phyloP scores from a whole-genome alignment of 2,797 vertebrate species.

The Lates japonicus region DNA sequence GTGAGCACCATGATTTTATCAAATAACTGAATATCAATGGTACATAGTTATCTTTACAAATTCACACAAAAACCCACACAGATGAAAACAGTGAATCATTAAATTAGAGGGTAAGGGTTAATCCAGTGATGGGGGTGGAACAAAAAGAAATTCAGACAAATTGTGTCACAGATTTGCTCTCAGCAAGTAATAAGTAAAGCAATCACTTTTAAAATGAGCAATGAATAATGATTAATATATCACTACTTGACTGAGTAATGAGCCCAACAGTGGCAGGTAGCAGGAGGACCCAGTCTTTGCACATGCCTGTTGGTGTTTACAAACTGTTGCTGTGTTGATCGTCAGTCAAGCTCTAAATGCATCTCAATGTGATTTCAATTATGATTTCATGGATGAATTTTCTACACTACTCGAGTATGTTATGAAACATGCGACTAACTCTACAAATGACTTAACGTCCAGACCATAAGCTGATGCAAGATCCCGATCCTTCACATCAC shows the following conservation, averaged over 20 bases:
- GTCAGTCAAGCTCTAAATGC: slow-evolving; percentile 54
- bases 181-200: slow-evolving; percentile 31
- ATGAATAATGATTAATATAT: slow-evolving; percentile 56
- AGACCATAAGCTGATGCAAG: slow-evolving; percentile 24
- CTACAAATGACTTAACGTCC: slow-evolving; percentile 40
- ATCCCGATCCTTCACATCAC: slow-evolving; percentile 7
- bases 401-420: slow-evolving; percentile 38
- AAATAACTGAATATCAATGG: slow-evolving; percentile 1
- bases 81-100: neutral
- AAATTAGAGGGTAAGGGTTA: slow-evolving; percentile 1
- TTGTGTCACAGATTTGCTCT: slow-evolving; percentile 35
- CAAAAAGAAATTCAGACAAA: slow-evolving; percentile 38
- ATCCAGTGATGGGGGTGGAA: slow-evolving; percentile 19
- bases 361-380: slow-evolving; percentile 59
- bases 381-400: slow-evolving; percentile 57
- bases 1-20: neutral
- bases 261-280: slow-evolving; percentile 33
- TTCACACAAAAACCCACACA: slow-evolving; percentile 9
- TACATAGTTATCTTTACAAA: neutral
- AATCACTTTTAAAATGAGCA: slow-evolving; percentile 44
- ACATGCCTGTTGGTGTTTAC: slow-evolving; percentile 20
- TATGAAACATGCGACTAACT: slow-evolving; percentile 42
- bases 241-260: slow-evolving; percentile 51
- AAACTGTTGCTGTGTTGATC: slow-evolving; percentile 49
- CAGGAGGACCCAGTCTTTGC: slow-evolving; percentile 22